phyloP scores from a whole-genome alignment of 2,888 invertebrate species.

The Cheilosia urbana region DNA sequence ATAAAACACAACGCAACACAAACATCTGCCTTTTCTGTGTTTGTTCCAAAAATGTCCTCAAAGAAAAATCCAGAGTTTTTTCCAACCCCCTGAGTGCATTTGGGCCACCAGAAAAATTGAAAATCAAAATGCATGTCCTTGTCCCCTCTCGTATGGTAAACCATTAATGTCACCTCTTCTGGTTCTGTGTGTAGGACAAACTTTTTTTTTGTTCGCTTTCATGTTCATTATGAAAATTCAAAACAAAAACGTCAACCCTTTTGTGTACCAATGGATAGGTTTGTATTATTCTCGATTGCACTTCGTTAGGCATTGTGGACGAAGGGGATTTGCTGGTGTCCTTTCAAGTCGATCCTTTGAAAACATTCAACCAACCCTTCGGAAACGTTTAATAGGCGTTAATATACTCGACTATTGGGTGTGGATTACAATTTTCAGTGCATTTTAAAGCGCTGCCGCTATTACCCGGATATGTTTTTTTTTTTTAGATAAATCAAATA shows the following conservation, averaged over 20 bases:
- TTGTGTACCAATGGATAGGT: conserved; percentile 36
- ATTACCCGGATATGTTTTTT: conserved; percentile 7
- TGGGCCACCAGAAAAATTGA: conserved; percentile 21
- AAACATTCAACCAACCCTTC: conserved; percentile 49
- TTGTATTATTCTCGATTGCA: conserved; percentile 43
- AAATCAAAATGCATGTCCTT: conserved; percentile 70
- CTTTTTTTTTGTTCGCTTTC: conserved; percentile 24
- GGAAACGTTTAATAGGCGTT: conserved; percentile 61
- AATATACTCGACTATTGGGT: conserved; percentile 67
- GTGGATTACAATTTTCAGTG: conserved; percentile 51
- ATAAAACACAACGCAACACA: conserved; percentile 59
- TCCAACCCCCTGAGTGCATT: conserved; percentile 54
- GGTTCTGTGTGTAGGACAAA: conserved; percentile 30
- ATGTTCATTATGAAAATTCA: conserved; percentile 64
- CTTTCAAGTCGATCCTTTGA: conserved; percentile 13
- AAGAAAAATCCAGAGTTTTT: conserved; percentile 29
- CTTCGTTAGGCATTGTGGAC: conserved; percentile 19
- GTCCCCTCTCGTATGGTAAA: conserved; percentile 27
- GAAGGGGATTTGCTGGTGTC: conserved; percentile 54
- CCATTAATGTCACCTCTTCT: conserved; percentile 55
- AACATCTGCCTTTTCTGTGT: conserved; percentile 67
- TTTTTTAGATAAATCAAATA: conserved; percentile 60
- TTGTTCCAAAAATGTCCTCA: conserved; percentile 28
- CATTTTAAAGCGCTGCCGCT: conserved; percentile 3
- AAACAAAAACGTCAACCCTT: conserved; percentile 69